phyloP scores from a whole-genome alignment of 2,888 invertebrate genomes.

The Ctenicera cuprea region DNA sequence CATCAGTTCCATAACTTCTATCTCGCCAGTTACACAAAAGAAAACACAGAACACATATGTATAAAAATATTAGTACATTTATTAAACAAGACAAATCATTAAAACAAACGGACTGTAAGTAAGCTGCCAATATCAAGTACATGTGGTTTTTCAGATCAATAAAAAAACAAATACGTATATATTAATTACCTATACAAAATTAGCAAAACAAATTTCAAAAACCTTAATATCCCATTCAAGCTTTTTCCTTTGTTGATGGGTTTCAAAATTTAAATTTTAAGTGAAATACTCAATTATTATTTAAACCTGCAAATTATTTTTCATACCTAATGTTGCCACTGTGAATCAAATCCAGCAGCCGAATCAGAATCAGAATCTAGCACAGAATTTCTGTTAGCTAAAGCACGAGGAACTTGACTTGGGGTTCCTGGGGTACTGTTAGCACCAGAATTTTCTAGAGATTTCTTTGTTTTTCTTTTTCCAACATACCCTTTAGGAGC shows the following conservation, averaged over 20 bases:
- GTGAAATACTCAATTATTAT: too few species aligned
- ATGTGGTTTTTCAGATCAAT: not conserved
- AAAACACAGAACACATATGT: not conserved
- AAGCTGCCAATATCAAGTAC: not conserved
- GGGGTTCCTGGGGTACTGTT: conserved; percentile 82
- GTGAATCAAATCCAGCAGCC: conserved; percentile 89
- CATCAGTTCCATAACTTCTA: too few species aligned
- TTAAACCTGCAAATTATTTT: not conserved
- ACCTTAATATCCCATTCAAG: not conserved
- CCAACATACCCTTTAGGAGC: conserved; percentile 79
- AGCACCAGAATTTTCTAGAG: conserved; percentile 73
- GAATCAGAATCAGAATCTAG: conserved; percentile 91
- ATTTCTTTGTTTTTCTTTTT: conserved; percentile 80
- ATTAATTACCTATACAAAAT: not conserved
- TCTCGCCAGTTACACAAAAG: not conserved
- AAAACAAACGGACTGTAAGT: not conserved
- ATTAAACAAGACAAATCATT: not conserved
- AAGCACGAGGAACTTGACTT: conserved; percentile 68
- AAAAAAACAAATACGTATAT: not conserved
- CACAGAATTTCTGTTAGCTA: conserved; percentile 64
- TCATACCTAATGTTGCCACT: conserved; percentile 74
- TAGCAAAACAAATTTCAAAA: not conserved
- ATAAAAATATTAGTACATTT: conserved; percentile 1
- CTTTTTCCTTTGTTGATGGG: too few species aligned
- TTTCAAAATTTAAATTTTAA: too few species aligned